Conservation (phyloP, 2,113 vertebrate species). For the Syngnathus typhle region DNA sequence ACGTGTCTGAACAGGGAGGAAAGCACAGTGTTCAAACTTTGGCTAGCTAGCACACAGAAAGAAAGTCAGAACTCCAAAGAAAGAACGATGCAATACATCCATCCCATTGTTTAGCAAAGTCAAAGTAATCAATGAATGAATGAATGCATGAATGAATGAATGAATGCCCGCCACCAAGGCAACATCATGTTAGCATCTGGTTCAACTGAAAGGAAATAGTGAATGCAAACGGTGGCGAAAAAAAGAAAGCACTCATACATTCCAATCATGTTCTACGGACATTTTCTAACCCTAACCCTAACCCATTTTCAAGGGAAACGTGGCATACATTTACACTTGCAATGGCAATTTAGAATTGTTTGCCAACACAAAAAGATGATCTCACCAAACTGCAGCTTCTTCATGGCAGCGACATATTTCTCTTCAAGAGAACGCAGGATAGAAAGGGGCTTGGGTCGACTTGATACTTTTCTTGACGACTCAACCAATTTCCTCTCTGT, state of each 20-base stretch:
- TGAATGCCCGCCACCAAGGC: not conserved
- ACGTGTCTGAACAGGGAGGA: slow-evolving; percentile 78
- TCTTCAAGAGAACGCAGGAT: slow-evolving; percentile 91
- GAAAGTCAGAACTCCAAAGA: too few relatives aligned
- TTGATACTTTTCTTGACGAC: slow-evolving; percentile 80
- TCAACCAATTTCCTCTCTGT: slow-evolving; percentile 94
- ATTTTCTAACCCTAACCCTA: too few relatives aligned
- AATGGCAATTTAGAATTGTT: not conserved
- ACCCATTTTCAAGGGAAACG: too few relatives aligned
- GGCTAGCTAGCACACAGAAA: not conserved
- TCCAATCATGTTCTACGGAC: not conserved
- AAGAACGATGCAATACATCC: too few relatives aligned
- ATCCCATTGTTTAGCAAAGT: too few relatives aligned
- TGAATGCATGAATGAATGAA: too few relatives aligned
- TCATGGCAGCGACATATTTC: slow-evolving; percentile 94
- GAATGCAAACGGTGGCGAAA: not conserved
- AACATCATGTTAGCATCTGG: not conserved
- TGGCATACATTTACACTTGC: not conserved
- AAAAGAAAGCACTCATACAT: too few relatives aligned
- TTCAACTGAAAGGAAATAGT: not conserved
- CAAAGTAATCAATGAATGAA: not conserved
- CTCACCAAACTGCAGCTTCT: slow-evolving; percentile 97
- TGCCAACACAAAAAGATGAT: slow-evolving; percentile 10
- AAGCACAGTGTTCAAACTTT: not conserved
- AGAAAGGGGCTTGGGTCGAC: slow-evolving; percentile 87